Percentiles rank a stretch among this genome's conserved stretches.
Conservation (phyloP, 2,888 invertebrate species). For the Parelbella ahira region DNA sequence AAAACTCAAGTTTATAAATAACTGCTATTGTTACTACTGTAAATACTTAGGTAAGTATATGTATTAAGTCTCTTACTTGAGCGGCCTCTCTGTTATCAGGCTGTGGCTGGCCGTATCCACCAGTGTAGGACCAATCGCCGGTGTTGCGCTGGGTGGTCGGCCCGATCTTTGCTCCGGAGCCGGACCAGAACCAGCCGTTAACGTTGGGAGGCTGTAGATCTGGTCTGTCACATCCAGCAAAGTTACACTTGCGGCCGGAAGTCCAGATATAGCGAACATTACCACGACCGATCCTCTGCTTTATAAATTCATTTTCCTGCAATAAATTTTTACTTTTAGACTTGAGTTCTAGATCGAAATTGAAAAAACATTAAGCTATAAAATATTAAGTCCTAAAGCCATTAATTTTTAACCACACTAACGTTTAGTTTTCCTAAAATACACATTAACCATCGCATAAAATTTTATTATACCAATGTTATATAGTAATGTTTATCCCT, state of each 20-base stretch:
- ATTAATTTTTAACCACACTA: no score
- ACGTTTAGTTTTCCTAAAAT: no score
- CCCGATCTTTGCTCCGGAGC: constrained; percentile 94
- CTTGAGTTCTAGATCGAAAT: no score
- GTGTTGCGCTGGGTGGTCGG: constrained; percentile 93
- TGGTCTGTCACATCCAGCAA: constrained; percentile 91
- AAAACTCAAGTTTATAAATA: not conserved
- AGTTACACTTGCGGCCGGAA: constrained; percentile 94
- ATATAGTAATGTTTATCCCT: no score
- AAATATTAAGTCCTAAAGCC: no score
- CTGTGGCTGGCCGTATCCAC: constrained; percentile 92
- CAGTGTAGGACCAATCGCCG: constrained; percentile 94
- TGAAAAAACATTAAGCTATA: no score
- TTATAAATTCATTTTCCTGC: constrained; percentile 92
- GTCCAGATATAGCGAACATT: constrained; percentile 93
- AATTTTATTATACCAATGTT: no score
- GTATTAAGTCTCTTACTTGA: constrained; percentile 78
- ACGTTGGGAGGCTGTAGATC: constrained; percentile 92
- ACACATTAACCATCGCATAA: no score
- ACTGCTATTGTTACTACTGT: no score
- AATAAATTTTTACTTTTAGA: no score
- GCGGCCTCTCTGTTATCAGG: constrained; percentile 95
- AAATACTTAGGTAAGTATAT: not conserved
- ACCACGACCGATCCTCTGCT: constrained; percentile 91
- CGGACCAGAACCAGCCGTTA: constrained; percentile 97